phyloP scores from a whole-genome alignment of 2,797 vertebrate species.

The Oceanodroma leucorhoa region DNA sequence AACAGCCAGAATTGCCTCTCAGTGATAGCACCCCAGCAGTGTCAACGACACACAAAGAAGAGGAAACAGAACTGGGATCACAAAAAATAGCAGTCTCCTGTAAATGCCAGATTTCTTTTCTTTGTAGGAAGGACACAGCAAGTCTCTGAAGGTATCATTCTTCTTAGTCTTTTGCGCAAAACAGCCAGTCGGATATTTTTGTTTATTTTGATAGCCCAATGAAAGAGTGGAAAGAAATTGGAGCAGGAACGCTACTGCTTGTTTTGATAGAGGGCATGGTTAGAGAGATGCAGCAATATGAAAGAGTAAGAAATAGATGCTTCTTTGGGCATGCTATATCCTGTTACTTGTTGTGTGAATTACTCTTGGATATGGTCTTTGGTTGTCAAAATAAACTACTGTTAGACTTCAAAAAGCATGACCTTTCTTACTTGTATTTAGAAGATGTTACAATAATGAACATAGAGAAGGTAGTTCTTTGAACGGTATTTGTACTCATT shows the following conservation, averaged over 20 bases:
- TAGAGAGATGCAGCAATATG: background rate
- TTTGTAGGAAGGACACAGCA: background rate
- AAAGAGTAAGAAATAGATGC: background rate
- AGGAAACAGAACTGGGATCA: background rate
- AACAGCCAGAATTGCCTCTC: background rate
- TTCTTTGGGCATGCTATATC: background rate
- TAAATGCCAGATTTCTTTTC: background rate
- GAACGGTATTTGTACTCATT: background rate
- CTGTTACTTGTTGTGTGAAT: background rate
- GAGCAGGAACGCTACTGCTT: background rate
- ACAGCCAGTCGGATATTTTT: background rate
- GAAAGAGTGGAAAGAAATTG: background rate
- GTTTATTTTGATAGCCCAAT: background rate
- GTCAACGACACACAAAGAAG: background rate
- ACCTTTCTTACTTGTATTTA: background rate
- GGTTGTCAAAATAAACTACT: background rate
- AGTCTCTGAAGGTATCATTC: background rate
- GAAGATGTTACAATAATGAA: background rate
- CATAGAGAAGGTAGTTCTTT: background rate
- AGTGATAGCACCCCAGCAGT: background rate
- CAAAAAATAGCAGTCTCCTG: background rate
- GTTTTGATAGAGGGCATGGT: background rate
- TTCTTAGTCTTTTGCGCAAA: background rate
- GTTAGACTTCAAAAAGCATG: background rate
- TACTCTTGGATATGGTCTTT: background rate